Percentiles rank a stretch among this genome's conserved stretches.
Conservation (phyloP, 1,140 invertebrate species). For the Camponotus pennsylvanicus region DNA sequence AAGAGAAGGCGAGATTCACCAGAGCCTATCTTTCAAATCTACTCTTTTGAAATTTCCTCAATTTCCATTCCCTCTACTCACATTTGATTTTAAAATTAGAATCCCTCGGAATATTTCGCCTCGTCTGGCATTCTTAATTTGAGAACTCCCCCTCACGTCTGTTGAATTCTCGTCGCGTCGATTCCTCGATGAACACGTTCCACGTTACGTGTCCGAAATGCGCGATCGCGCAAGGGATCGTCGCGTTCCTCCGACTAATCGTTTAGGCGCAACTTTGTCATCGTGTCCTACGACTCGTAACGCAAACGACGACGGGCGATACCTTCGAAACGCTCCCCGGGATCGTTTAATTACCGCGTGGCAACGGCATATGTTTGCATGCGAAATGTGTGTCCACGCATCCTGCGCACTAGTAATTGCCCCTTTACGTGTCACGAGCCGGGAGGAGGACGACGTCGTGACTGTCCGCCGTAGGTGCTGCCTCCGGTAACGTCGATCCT, state of each 20-base stretch:
- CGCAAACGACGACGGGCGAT: slow-evolving; percentile 14
- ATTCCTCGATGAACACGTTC: slow-evolving; percentile 11
- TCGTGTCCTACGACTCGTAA: slow-evolving; percentile 52
- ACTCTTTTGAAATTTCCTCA: background rate
- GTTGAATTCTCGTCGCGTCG: slow-evolving; percentile 3
- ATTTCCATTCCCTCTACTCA: background rate
- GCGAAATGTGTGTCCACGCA: slow-evolving; percentile 59
- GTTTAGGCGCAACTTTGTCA: slow-evolving; percentile 70
- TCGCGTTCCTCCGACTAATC: slow-evolving; percentile 64
- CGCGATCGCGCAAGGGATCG: slow-evolving; percentile 36
- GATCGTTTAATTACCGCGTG: slow-evolving; percentile 56
- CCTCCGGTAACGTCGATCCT: slow-evolving; percentile 53
- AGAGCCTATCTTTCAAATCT: background rate
- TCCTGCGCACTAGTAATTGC: slow-evolving; percentile 53
- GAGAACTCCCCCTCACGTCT: slow-evolving; percentile 13
- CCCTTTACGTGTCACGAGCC: slow-evolving; percentile 57
- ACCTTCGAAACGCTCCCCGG: background rate
- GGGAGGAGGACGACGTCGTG: slow-evolving; percentile 40
- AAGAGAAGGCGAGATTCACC: background rate
- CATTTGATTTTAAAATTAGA: background rate
- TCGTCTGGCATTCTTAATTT: slow-evolving; percentile 4
- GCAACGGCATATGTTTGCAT: slow-evolving; percentile 58
- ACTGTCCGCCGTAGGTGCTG: slow-evolving; percentile 36
- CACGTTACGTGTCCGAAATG: slow-evolving; percentile 61
- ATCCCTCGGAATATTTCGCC: background rate